Conservation (phyloP, 2,888 invertebrate species). For the Xestia rhomboidea region DNA sequence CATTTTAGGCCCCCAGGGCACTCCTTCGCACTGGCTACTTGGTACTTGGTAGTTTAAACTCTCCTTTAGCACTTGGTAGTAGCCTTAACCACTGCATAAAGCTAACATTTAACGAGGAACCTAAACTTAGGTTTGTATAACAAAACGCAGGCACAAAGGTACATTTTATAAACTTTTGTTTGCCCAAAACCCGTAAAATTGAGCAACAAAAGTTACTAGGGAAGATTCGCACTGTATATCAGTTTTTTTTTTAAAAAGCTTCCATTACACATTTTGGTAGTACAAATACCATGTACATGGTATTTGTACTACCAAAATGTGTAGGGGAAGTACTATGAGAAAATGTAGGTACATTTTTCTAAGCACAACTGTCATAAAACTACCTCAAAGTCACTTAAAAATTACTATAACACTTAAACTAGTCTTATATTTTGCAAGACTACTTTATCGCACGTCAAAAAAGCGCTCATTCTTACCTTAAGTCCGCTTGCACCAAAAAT, state of each 20-base stretch:
- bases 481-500: not conserved
- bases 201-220: too few relatives aligned
- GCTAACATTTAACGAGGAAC: not conserved
- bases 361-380: not conserved
- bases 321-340: too few relatives aligned
- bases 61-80: not conserved
- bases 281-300: not conserved
- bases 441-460: not conserved
- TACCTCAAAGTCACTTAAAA: not conserved
- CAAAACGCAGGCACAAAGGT: constrained; percentile 13
- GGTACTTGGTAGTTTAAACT: not conserved
- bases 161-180: not conserved
- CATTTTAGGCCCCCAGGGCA: not conserved
- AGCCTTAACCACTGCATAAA: not conserved
- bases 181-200: too few relatives aligned
- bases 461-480: not conserved
- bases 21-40: not conserved
- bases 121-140: not conserved
- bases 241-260: not conserved
- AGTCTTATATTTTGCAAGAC: not conserved
- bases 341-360: too few relatives aligned
- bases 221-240: not conserved
- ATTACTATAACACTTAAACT: not conserved
- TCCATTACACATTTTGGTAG: not conserved
- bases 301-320: too few relatives aligned